A percentile compares a stretch with the other conserved stretches of the same genome.
phyloP scores from a whole-genome alignment of 2,888 invertebrate genomes.

The Lobophora halterata region DNA sequence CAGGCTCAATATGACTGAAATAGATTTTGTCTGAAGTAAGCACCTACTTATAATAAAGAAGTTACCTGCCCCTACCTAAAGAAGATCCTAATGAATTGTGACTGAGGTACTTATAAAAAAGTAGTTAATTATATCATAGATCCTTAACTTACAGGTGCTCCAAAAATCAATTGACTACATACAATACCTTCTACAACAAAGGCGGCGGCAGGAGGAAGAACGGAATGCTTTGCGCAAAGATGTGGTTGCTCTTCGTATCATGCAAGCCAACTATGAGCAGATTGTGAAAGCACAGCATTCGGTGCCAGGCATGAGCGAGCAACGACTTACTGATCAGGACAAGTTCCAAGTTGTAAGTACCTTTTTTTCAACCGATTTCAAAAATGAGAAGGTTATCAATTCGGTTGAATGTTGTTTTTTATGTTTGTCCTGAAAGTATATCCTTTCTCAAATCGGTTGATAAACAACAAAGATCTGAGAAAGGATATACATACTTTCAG shows the following conservation, averaged over 20 bases:
- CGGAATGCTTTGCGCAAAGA: constrained; percentile 93
- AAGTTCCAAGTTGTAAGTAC: constrained; percentile 96
- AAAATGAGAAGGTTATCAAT: too few species aligned
- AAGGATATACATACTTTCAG: too few species aligned
- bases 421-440: too few species aligned
- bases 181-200: constrained; percentile 94
- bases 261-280: constrained; percentile 97
- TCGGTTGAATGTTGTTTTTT: too few species aligned
- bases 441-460: too few species aligned
- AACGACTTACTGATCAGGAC: constrained; percentile 94
- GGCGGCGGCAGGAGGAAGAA: constrained; percentile 97
- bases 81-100: too few species aligned
- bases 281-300: constrained; percentile 97
- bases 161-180: constrained; percentile 97
- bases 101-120: too few species aligned
- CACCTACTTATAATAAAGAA: too few species aligned
- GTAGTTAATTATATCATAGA: not conserved
- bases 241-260: constrained; percentile 94
- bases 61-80: too few species aligned
- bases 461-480: too few species aligned
- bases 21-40: too few species aligned
- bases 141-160: constrained; percentile 78
- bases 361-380: not conserved
- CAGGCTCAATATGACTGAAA: too few species aligned
- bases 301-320: constrained; percentile 92